Conservation (phyloP, 2,888 invertebrate genomes). For the Orthonychiurus folsomi region DNA sequence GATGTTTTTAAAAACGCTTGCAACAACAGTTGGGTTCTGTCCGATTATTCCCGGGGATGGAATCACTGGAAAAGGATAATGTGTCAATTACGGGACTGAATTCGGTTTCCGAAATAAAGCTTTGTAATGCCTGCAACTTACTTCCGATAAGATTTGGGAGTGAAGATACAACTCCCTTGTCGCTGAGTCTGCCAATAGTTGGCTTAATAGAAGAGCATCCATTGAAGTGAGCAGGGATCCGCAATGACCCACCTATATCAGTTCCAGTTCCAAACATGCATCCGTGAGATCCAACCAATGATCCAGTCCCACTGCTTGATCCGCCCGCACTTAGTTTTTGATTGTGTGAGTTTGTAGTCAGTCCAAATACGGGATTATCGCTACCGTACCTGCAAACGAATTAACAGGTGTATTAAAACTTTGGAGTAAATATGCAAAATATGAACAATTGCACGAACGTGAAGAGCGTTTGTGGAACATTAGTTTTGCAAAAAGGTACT, state of each 20-base stretch:
- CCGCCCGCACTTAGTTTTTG: slow-evolving; percentile 33
- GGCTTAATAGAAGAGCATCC: slow-evolving; percentile 35
- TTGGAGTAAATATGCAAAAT: background rate
- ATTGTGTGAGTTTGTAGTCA: slow-evolving; percentile 31
- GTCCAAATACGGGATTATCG: slow-evolving; percentile 38
- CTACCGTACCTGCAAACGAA: slow-evolving; percentile 26
- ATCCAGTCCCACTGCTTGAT: slow-evolving; percentile 26
- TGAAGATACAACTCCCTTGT: slow-evolving; percentile 29
- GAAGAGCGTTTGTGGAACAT: slow-evolving; percentile 44
- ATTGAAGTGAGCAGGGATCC: slow-evolving; percentile 36
- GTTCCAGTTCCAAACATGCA: slow-evolving; percentile 21
- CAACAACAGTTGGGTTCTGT: slow-evolving; percentile 24
- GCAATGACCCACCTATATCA: slow-evolving; percentile 25
- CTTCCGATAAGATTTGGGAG: slow-evolving; percentile 35
- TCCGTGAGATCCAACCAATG: slow-evolving; percentile 30
- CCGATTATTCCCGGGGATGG: slow-evolving; percentile 33
- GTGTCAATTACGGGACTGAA: slow-evolving; percentile 4
- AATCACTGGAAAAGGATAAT: slow-evolving; percentile 20
- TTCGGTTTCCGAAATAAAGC: too few species aligned
- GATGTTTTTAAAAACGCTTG: slow-evolving; percentile 27
- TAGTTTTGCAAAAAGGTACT: slow-evolving; percentile 42
- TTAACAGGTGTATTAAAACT: background rate
- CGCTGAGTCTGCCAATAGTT: slow-evolving; percentile 27
- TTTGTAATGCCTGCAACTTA: slow-evolving; percentile 20
- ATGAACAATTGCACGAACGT: slow-evolving; percentile 24